Conservation (phyloP, 2,888 invertebrate species). For the Cremastinae sp. region DNA sequence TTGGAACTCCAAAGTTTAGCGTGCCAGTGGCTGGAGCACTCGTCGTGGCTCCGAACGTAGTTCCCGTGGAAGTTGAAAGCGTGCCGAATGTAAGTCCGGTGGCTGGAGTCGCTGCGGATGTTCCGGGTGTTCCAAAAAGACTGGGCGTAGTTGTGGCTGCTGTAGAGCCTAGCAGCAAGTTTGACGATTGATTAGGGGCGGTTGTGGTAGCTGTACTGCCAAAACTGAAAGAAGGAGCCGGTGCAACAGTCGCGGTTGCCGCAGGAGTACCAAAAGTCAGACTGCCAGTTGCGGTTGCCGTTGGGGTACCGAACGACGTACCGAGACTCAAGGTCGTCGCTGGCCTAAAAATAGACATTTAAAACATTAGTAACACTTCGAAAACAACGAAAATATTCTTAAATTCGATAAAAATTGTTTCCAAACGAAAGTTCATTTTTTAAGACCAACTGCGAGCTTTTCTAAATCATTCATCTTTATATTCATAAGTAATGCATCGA, state of each 20-base stretch:
- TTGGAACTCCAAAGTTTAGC: slow-evolving; percentile 69
- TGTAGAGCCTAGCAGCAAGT: slow-evolving; percentile 68
- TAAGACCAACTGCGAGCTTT: neutral
- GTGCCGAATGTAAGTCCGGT: slow-evolving; percentile 70
- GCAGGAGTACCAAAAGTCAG: slow-evolving; percentile 75
- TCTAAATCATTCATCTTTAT: neutral
- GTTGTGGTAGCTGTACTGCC: slow-evolving; percentile 63
- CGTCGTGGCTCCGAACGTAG: slow-evolving; percentile 75
- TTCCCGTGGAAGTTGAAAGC: slow-evolving; percentile 70
- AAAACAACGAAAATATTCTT: too few relatives aligned
- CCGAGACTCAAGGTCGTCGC: slow-evolving; percentile 66
- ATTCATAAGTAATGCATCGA: neutral
- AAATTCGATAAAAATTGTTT: too few relatives aligned
- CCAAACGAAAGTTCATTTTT: neutral
- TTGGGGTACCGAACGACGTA: slow-evolving; percentile 66
- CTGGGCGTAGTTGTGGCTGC: slow-evolving; percentile 55
- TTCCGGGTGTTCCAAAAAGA: slow-evolving; percentile 57
- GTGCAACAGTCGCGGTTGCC: slow-evolving; percentile 62
- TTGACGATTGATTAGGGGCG: slow-evolving; percentile 65
- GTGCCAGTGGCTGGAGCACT: slow-evolving; percentile 68
- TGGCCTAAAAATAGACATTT: slow-evolving; percentile 60
- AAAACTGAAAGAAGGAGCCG: slow-evolving; percentile 68
- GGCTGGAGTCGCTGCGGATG: slow-evolving; percentile 71
- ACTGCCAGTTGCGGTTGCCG: slow-evolving; percentile 69
- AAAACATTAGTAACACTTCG: neutral